Evolutionary conservation across 2,888 invertebrate species (phyloP).

Genomic region (Salticus scenicus): DNA sequence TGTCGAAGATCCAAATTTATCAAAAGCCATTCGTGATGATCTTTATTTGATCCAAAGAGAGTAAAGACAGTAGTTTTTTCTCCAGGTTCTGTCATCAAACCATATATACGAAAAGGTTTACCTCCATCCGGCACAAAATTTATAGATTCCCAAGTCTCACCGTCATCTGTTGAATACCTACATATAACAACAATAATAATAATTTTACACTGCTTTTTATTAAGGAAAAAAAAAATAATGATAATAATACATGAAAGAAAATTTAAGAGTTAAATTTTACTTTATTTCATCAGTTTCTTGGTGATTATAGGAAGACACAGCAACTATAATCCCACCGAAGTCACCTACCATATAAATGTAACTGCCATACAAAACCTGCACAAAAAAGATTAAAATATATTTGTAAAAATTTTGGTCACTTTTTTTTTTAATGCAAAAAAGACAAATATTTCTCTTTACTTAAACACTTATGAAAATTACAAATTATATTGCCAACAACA

Average conservation of each 20-base stretch:
- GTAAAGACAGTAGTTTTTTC: constrained; percentile 94
- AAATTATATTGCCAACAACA: too few relatives aligned
- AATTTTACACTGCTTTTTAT: background rate
- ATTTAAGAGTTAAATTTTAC: constrained; percentile 74
- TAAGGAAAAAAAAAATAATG: background rate
- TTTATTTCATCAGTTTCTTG: constrained; percentile 86
- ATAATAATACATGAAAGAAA: too few relatives aligned
- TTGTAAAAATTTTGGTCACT: background rate
- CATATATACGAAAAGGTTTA: constrained; percentile 87
- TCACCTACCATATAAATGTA: constrained; percentile 93
- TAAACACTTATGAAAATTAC: too few relatives aligned
- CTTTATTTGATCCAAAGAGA: constrained; percentile 88
- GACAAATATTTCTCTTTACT: too few relatives aligned
- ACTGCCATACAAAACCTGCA: constrained; percentile 82
- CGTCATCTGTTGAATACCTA: constrained; percentile 89
- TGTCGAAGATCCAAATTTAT: constrained; percentile 82
- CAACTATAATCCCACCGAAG: constrained; percentile 90
- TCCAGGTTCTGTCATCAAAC: constrained; percentile 94
- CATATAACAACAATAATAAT: background rate
- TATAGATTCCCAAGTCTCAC: constrained; percentile 85
- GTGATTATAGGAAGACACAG: constrained; percentile 85
- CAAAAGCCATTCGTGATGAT: constrained; percentile 90
- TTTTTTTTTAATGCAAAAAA: too few relatives aligned
- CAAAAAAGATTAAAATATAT: background rate
- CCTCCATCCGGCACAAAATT: constrained; percentile 79